A percentile compares a stretch with the other conserved stretches of the same genome.
phyloP scores from a whole-genome alignment of 2,113 vertebrate species.

The Calyptommatus sinebrachiatus region DNA sequence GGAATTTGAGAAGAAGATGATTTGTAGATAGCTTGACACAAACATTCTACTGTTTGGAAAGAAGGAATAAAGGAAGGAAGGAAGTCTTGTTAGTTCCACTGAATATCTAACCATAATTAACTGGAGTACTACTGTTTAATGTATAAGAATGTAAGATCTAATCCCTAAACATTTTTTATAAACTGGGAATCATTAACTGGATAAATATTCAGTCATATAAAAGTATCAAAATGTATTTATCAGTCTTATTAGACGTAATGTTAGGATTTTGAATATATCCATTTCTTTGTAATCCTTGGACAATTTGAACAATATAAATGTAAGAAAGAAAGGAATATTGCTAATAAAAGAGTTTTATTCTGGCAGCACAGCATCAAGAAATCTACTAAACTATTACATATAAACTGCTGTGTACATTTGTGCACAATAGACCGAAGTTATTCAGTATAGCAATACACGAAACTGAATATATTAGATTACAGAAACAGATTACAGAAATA shows the following conservation, averaged over 20 bases:
- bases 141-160: too few species aligned
- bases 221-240: conserved; percentile 5
- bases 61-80: neutral
- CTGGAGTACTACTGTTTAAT: conserved; percentile 5
- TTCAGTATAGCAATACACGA: neutral
- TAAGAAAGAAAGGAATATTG: neutral
- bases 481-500: neutral
- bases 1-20: conserved; percentile 7
- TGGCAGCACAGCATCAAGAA: neutral
- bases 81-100: neutral
- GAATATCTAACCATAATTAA: neutral
- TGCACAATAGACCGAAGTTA: neutral
- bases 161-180: neutral
- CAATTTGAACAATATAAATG: too few species aligned
- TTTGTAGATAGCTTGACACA: neutral
- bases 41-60: neutral
- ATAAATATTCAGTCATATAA: neutral
- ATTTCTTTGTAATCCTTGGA: too few species aligned
- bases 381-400: conserved; percentile 7
- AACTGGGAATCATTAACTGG: neutral
- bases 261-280: neutral
- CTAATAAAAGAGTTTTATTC: conserved; percentile 6
- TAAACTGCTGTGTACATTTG: neutral
- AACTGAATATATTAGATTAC: neutral
- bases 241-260: neutral